These are phyloP conservation scores for Spongia lamella DNA, from an alignment of 37 sponge, comb jelly and placozoan species.

Conservation along the genomic window DNA sequence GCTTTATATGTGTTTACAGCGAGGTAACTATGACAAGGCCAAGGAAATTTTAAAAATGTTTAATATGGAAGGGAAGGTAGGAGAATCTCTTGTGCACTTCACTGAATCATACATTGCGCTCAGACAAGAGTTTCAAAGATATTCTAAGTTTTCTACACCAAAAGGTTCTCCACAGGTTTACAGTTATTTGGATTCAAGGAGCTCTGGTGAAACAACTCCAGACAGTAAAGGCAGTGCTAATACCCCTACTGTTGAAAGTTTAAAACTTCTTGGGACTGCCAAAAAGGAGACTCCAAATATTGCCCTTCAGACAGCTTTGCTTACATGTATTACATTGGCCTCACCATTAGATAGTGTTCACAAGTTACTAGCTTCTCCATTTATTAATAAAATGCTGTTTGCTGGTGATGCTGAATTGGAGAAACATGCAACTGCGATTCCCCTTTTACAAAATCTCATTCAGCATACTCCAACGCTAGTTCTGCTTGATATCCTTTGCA, in stretches of 20 bases:
- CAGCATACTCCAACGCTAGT: conserved; percentile 59
- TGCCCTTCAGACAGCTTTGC: conserved; percentile 63
- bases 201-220: too few relatives aligned
- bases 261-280: too few relatives aligned
- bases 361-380: conserved; percentile 52
- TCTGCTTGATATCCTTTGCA: conserved; percentile 76
- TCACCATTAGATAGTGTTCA: conserved; percentile 55
- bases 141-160: not conserved
- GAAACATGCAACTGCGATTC: conserved; percentile 26
- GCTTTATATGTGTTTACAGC: conserved; percentile 72
- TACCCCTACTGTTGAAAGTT: too few relatives aligned
- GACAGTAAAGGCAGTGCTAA: too few relatives aligned
- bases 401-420: conserved; percentile 64
- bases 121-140: conserved; percentile 31
- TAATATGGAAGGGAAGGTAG: conserved; percentile 64
- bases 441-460: conserved; percentile 21
- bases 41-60: conserved; percentile 83
- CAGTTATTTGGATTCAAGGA: too few relatives aligned
- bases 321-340: conserved; percentile 39
- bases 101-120: conserved; percentile 61
- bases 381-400: conserved; percentile 57
- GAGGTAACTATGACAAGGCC: conserved; percentile 72
- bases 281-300: too few relatives aligned
- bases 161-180: not conserved
- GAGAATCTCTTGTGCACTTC: conserved; percentile 68